phyloP scores from a whole-genome alignment of 35 echinoderm and acorn worm genomes.

The Strongylocentrotus purpuratus region DNA sequence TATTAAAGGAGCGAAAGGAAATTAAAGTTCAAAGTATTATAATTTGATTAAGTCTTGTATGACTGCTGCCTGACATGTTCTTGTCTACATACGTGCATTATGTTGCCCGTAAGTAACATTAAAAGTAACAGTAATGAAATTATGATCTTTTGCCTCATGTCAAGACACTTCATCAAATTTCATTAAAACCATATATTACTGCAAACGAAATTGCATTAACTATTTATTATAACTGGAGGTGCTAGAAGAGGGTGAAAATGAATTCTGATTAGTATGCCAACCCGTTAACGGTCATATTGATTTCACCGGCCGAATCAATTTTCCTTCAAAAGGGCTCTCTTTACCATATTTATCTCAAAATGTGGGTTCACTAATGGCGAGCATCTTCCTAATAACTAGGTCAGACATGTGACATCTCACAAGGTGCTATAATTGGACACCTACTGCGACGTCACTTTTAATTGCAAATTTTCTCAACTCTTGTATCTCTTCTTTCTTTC shows the following conservation, averaged over 20 bases:
- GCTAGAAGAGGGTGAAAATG: neutral
- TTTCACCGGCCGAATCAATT: conserved; percentile 2
- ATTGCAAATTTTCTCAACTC: neutral
- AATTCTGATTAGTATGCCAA: neutral
- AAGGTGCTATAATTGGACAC: neutral
- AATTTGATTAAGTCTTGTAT: too few relatives aligned
- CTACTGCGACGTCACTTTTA: neutral
- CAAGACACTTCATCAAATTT: too few relatives aligned
- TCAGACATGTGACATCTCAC: neutral
- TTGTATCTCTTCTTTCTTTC: neutral
- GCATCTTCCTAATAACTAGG: neutral
- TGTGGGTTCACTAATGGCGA: conserved; percentile 1
- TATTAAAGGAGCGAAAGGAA: too few relatives aligned
- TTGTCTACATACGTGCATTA: too few relatives aligned
- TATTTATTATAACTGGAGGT: neutral
- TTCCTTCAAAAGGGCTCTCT: neutral
- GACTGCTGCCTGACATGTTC: too few relatives aligned
- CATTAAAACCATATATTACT: too few relatives aligned
- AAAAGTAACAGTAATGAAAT: too few relatives aligned
- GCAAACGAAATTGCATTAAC: neutral
- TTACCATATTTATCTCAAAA: conserved; percentile 4
- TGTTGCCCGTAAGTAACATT: too few relatives aligned
- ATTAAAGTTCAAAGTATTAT: too few relatives aligned
- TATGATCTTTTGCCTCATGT: too few relatives aligned
- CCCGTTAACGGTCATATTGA: neutral